Evolutionary conservation across 1,140 invertebrate species (phyloP), one percentile per base, ranked within the genome.

Genomic region (Drosophila athabasca): DNA sequence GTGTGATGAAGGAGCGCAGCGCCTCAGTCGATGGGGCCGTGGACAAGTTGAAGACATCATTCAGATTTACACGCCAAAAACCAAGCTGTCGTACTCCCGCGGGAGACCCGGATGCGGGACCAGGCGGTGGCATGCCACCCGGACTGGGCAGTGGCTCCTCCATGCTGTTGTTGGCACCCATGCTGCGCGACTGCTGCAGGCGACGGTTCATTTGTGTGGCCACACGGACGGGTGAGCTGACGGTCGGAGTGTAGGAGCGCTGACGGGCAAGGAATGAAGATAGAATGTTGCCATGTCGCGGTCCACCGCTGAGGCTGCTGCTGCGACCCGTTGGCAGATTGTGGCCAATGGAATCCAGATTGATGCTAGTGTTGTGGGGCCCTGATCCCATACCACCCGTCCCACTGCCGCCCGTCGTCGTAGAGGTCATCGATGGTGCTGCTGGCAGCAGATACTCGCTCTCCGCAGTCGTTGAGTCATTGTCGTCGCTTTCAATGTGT

Each of bases 401-500:
- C 26, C 54, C 62, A 29, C 26, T 60, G 13, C 31, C 29, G 0
- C 66, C 57, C 41, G 29, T 45, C 41, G 45, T 50, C 52, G 35
- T 44, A 51, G 69, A 75, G 62, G 74, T 76, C 49, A 62, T 52
- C 41, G 58, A 46, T 2, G 77, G 53, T 13, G 62, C 51, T 46
- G 79, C 39, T 13, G 83, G 83, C 49, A 88, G 72, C 46, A 88
- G 41, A 45, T 54, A 83, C 51, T 83, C 83, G 39, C 88, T 49
- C 35, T 88, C 82, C 39, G 82, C 83, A n/a, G 79, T 79, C 0
- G 84, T 88, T 73, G 83, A 88, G 48, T 89, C 76, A 88, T 88
- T 88, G 64, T 88, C 76, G 22, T 87, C 83, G 39, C 84, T 89
- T n/a, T 88, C 83, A 39, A 88, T 88, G 60, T 44, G 62, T 44